A percentile compares a stretch with the other conserved stretches of the same genome.
Evolutionary conservation across 2,888 invertebrate genomes (phyloP).

Genomic region (Acleris sparsana): DNA sequence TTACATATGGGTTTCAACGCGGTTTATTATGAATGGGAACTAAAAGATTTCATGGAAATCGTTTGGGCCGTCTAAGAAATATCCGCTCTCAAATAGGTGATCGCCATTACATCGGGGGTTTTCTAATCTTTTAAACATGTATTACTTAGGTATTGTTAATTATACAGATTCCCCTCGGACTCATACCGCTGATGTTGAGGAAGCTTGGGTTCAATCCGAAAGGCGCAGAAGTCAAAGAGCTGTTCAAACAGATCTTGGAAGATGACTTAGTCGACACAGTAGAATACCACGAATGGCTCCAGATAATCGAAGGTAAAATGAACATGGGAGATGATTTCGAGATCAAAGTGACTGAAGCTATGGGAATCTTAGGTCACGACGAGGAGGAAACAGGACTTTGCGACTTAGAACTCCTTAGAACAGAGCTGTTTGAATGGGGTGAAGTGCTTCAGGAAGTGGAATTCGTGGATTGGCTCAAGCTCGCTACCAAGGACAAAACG

Average conservation of each 20-base stretch:
- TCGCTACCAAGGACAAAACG: constrained; percentile 67
- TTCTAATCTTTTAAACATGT: too few species aligned
- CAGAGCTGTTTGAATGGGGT: constrained; percentile 70
- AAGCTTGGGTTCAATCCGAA: constrained; percentile 76
- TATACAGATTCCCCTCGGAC: constrained; percentile 57
- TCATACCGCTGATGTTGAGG: constrained; percentile 68
- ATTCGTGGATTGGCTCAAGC: constrained; percentile 64
- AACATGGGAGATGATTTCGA: constrained; percentile 73
- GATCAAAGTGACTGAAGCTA: constrained; percentile 61
- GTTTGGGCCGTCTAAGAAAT: too few species aligned
- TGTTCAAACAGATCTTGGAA: constrained; percentile 65
- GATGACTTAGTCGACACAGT: constrained; percentile 73
- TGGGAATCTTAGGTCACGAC: constrained; percentile 67
- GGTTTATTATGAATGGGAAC: too few species aligned
- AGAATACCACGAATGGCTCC: constrained; percentile 68
- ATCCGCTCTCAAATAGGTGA: too few species aligned
- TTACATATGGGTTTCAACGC: too few species aligned
- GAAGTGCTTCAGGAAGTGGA: constrained; percentile 69
- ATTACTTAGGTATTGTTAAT: not conserved
- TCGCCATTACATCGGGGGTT: too few species aligned
- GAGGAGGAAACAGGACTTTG: constrained; percentile 59
- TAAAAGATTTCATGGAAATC: too few species aligned
- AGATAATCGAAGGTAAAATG: constrained; percentile 77
- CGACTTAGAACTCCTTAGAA: constrained; percentile 59
- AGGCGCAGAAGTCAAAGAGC: constrained; percentile 58